phyloP scores from a whole-genome alignment of 2,797 vertebrate genomes.

The Columba guinea region DNA sequence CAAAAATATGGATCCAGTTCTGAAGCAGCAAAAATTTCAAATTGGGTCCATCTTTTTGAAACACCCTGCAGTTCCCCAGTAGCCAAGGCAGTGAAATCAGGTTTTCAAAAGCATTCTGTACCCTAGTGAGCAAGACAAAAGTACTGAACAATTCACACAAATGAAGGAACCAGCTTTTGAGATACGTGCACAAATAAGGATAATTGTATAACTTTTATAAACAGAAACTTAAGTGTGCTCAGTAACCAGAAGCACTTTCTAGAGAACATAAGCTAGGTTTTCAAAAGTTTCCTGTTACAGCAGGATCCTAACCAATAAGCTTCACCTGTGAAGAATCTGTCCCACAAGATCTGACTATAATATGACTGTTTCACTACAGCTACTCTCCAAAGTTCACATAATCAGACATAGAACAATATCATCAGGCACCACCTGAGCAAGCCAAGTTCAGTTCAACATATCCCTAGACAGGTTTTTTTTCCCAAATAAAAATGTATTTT shows the following conservation, averaged over 20 bases:
- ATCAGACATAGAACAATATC: neutral
- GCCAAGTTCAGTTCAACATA: slow-evolving; percentile 15
- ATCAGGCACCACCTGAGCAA: neutral
- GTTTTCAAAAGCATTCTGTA: neutral
- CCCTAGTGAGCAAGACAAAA: neutral
- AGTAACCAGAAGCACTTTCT: neutral
- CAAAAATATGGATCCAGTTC: too few relatives aligned
- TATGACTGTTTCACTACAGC: neutral
- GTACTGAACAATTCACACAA: neutral
- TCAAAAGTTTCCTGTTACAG: neutral
- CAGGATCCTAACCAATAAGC: neutral
- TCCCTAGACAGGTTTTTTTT: neutral
- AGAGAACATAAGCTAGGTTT: neutral
- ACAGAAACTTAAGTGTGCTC: neutral
- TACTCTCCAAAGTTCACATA: neutral
- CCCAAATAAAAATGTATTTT: neutral
- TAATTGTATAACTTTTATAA: neutral
- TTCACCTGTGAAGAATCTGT: neutral
- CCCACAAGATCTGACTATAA: neutral
- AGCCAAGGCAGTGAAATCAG: neutral
- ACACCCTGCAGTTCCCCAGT: neutral
- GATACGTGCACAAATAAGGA: neutral
- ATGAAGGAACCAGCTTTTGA: neutral
- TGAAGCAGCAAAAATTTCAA: too few relatives aligned
- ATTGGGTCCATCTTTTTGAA: too few relatives aligned